Conservation (phyloP, 2,113 vertebrate species). For the Ifrita kowaldi region DNA sequence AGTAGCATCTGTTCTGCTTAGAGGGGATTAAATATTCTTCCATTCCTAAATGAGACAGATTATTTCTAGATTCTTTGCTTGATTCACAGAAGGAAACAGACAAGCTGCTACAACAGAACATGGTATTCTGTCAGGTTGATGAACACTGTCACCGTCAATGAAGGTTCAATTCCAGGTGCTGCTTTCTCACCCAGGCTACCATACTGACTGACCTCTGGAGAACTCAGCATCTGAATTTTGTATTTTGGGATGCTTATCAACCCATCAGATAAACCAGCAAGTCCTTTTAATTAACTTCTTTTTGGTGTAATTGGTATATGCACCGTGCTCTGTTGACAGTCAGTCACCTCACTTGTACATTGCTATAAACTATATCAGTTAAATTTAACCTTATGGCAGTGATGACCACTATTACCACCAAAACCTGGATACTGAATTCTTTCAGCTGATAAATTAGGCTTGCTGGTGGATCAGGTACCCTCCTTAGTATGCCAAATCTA, state of each 20-base stretch:
- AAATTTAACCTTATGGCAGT: not conserved
- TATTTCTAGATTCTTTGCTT: not conserved
- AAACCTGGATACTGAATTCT: not conserved
- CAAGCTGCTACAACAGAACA: not conserved
- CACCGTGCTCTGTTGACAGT: not conserved
- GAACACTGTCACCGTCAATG: not conserved
- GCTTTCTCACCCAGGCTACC: not conserved
- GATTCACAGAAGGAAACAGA: not conserved
- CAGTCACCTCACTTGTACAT: not conserved
- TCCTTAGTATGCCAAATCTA: not conserved
- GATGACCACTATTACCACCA: too few species aligned
- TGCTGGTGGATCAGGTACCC: not conserved
- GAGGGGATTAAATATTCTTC: not conserved
- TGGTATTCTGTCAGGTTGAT: too few species aligned
- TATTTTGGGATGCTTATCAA: not conserved
- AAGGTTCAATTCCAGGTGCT: not conserved
- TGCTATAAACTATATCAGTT: not conserved
- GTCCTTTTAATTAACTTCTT: not conserved
- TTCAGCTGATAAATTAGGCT: not conserved
- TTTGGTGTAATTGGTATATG: not conserved
- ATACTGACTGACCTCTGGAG: not conserved
- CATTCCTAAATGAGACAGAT: not conserved
- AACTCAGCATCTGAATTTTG: not conserved
- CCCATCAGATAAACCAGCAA: not conserved
- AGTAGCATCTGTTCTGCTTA: rapidly evolving